Evolutionary conservation across 2,113 vertebrate species (phyloP), one percentile per base, ranked within the genome.

Genomic region (Tetraodon nigroviridis): DNA sequence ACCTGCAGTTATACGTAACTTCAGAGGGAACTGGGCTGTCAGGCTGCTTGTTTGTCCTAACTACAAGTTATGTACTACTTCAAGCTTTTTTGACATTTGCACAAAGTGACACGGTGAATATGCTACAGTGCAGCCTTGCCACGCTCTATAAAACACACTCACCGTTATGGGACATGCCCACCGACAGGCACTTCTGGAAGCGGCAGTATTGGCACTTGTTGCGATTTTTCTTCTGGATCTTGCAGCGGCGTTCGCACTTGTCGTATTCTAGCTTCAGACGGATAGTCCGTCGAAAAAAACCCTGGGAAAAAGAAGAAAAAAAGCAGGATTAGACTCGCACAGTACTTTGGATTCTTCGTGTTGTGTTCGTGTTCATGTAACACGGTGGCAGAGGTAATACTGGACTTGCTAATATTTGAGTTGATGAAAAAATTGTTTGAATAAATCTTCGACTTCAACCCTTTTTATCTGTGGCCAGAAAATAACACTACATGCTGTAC

Each of bases 161-260:
- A 99, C 96, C 96, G 3, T 98, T 99, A 92, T 98, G 96, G 79
- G 96, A 99, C 96, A 99, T 99, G 86, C 96, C 96, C 55, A 94
- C 95, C 0, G 92, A 93, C 71, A 99, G 94, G 95, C 96, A 99
- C 94, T 98, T 99, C 83, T 97, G 95, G 79, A 99, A 99, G 55
- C 96, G 94, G 76, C 96, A 99, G 81, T 94, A 95, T 80, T 98
- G 96, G 92, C 96, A 99, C 89, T 98, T 99, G 58, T 99, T 99
- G n/a, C 96, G 93, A 41, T 97, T 99, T 87, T 96, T 98, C 76
- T 98, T 99, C 87, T 96, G 95, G 68, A 99, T 99, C 87, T 97
- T 99, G 89, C 96, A 99, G 84, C 77, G 90, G 15, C 93, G 95
- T 42, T 95, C 94, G 14, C 96, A 99, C 55, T 86, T 93, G 75